Evolutionary conservation across 2,113 vertebrate genomes (phyloP).

Genomic region (Syngnathus scovelli): DNA sequence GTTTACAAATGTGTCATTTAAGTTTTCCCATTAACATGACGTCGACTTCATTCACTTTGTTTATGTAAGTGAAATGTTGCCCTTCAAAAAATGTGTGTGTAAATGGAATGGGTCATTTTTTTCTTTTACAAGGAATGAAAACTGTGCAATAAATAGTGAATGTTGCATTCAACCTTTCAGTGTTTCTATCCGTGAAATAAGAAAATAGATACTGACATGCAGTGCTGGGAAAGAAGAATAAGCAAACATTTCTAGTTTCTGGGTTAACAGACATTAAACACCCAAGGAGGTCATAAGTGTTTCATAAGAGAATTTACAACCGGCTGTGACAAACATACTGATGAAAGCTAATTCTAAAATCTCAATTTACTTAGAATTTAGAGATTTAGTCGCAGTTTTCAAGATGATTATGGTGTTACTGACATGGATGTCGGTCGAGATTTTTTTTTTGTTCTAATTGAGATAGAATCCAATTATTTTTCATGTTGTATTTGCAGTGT

Average conservation of each 20-base stretch:
- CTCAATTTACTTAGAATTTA: slow-evolving; percentile 13
- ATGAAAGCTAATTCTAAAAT: slow-evolving; percentile 37
- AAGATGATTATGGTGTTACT: slow-evolving; percentile 8
- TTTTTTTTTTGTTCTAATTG: neutral
- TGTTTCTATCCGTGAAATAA: slow-evolving; percentile 45
- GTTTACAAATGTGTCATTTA: slow-evolving; percentile 44
- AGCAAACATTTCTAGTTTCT: slow-evolving; percentile 49
- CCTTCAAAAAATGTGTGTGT: slow-evolving; percentile 5
- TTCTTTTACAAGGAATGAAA: slow-evolving; percentile 7
- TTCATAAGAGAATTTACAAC: slow-evolving; percentile 47
- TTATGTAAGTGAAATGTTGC: neutral
- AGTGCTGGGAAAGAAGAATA: slow-evolving; percentile 37
- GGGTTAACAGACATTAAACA: slow-evolving; percentile 41
- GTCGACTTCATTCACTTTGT: slow-evolving; percentile 1
- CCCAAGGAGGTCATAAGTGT: slow-evolving; percentile 43
- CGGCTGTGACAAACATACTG: slow-evolving; percentile 49
- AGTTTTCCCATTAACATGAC: slow-evolving; percentile 6
- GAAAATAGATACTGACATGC: slow-evolving; percentile 39
- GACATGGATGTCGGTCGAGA: neutral
- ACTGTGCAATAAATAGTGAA: slow-evolving; percentile 74
- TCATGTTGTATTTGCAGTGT: neutral
- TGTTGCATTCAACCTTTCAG: slow-evolving; percentile 67
- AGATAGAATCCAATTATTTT: slow-evolving; percentile 8
- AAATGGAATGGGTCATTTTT: slow-evolving; percentile 3
- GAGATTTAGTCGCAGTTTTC: slow-evolving; percentile 11